phyloP scores from a whole-genome alignment of 64 coral and sea anemone species.

The Acropora tenuis region DNA sequence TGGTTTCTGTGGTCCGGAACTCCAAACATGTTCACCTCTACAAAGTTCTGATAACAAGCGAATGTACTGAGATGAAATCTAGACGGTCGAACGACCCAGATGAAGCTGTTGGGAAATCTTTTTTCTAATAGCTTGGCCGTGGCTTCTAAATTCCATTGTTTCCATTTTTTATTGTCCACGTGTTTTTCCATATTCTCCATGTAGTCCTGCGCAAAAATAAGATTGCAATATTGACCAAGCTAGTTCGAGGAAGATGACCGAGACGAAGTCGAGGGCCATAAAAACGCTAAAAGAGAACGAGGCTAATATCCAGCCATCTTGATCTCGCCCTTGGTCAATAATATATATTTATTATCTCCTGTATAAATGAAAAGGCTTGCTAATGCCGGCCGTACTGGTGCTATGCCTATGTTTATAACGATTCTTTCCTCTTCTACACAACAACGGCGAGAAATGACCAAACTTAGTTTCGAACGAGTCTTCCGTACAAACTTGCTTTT shows the following conservation, averaged over 20 bases:
- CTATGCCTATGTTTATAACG: not conserved
- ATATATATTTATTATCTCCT: too few species aligned
- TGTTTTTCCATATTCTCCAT: slow-evolving; percentile 89
- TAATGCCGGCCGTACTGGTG: too few species aligned
- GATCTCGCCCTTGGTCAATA: too few species aligned
- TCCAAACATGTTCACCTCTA: slow-evolving; percentile 82
- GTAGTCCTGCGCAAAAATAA: slow-evolving; percentile 73
- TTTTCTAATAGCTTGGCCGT: slow-evolving; percentile 76
- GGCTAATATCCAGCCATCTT: too few species aligned
- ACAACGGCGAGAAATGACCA: not conserved
- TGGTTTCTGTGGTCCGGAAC: slow-evolving; percentile 91
- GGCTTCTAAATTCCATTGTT: slow-evolving; percentile 92
- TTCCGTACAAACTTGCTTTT: too few species aligned
- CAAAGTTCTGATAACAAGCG: slow-evolving; percentile 93
- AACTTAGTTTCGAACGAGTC: not conserved
- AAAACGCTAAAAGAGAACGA: too few species aligned
- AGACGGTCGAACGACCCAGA: slow-evolving; percentile 92
- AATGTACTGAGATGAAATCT: slow-evolving; percentile 77
- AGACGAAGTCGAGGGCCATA: too few species aligned
- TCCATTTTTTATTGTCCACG: slow-evolving; percentile 78
- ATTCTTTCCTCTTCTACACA: not conserved
- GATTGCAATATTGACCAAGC: not conserved
- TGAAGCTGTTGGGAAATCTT: slow-evolving; percentile 89
- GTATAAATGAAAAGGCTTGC: too few species aligned
- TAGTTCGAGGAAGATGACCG: too few species aligned